phyloP scores from a whole-genome alignment of 2,888 invertebrate genomes.

The Cryptosula pallasiana region DNA sequence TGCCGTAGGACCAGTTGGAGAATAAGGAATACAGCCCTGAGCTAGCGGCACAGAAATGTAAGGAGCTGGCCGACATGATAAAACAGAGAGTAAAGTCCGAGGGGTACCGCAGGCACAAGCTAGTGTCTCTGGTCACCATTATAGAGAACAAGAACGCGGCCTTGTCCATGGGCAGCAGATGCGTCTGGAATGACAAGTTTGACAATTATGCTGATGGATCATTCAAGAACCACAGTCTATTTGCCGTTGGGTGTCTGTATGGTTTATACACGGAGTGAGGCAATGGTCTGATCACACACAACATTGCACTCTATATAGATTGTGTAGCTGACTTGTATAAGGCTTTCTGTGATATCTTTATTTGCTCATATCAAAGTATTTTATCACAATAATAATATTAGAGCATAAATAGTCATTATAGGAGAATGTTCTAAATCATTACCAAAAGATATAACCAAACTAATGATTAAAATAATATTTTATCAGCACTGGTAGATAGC shows the following conservation, averaged over 20 bases:
- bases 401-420: too few species aligned
- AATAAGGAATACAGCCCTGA: conserved; percentile 35
- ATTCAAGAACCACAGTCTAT: conserved; percentile 34
- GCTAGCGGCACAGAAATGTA: conserved; percentile 33
- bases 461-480: too few species aligned
- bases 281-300: neutral
- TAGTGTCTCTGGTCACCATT: conserved; percentile 37
- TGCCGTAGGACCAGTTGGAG: conserved; percentile 29
- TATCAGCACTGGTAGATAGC: too few species aligned
- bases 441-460: too few species aligned
- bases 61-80: conserved; percentile 35
- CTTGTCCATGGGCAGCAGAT: conserved; percentile 37
- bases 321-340: too few species aligned
- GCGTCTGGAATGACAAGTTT: conserved; percentile 39
- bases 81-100: conserved; percentile 38
- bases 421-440: too few species aligned
- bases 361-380: too few species aligned
- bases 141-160: conserved; percentile 33
- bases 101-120: conserved; percentile 36
- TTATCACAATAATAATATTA: too few species aligned
- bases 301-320: neutral
- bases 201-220: conserved; percentile 40
- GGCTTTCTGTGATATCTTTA: too few species aligned
- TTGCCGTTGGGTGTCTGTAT: conserved; percentile 39
- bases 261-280: conserved; percentile 37